phyloP scores from a whole-genome alignment of 2,113 vertebrate species.

The Boleophthalmus pectinirostris region DNA sequence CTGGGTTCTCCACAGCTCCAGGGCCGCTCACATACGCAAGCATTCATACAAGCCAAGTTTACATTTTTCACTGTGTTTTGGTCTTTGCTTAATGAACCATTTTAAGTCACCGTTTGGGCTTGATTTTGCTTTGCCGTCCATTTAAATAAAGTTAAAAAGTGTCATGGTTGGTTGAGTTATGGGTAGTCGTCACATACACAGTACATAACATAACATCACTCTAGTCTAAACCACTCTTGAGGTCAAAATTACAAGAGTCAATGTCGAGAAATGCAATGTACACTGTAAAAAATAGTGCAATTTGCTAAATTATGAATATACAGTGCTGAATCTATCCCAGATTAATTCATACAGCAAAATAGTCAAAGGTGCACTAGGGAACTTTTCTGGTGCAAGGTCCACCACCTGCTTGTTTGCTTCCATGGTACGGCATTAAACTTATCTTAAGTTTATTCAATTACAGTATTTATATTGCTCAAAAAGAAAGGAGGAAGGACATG shows the following conservation, averaged over 20 bases:
- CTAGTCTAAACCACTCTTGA: neutral
- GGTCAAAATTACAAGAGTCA: neutral
- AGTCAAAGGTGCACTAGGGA: too few species aligned
- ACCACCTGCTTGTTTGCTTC: neutral
- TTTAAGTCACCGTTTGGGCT: slow-evolving; percentile 14
- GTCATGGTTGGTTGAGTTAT: neutral
- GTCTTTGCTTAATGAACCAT: neutral
- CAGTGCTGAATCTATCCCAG: neutral
- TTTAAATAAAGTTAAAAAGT: slow-evolving; percentile 3
- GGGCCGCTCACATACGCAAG: slow-evolving; percentile 46
- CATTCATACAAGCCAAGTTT: slow-evolving; percentile 15
- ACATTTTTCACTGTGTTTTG: neutral
- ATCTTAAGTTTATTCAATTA: neutral
- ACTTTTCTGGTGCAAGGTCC: too few species aligned
- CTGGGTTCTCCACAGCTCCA: slow-evolving; percentile 49
- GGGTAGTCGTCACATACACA: neutral
- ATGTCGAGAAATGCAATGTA: neutral
- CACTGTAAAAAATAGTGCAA: neutral
- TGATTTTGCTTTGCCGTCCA: slow-evolving; percentile 2
- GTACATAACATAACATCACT: neutral
- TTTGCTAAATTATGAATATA: neutral
- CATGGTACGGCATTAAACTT: neutral
- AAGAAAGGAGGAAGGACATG: neutral
- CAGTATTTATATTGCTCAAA: neutral
- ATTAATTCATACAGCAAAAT: neutral